Evolutionary conservation across 2,797 vertebrate genomes (phyloP), one percentile per base, ranked within the genome.

Genomic region (Anguilla megastoma): DNA sequence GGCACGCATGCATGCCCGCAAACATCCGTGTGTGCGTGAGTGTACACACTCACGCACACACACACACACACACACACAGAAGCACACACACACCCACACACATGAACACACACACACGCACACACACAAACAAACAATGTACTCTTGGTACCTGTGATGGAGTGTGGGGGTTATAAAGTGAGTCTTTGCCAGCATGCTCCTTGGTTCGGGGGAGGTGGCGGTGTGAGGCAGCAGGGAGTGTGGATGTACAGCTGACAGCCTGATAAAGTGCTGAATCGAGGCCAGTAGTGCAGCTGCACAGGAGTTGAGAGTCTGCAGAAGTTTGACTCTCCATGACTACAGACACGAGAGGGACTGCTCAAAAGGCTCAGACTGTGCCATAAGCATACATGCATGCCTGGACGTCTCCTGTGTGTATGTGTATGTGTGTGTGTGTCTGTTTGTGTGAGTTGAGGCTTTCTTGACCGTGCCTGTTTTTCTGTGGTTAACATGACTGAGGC

Each of bases 221-320:
- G 96, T 97, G 93, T 93, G 95, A 84, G 96, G 96, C 90, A 95
- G 95, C 94, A 93, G 96, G 87, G 96, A 48, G 18, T 76, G 41
- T 52, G 27, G 58, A 27, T 30, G 94, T 84, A 95, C 95, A 10
- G 94, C 94, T 27, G 95, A 95, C 63, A 92, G 96, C 76, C 92
- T 97, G 89, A 97, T 92, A 91, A 95, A 95, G 88, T 95, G 97
- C 92, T 96, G 97, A 89, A 97, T 97, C 76, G 92, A 97, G 93
- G 94, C 95, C 87, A 95, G 91, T 92, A 98, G 96, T 91, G 92
- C 95, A 91, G 95, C 94, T 80, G 95, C 94, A 0, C 94, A 95
- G 87, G 94, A 95, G 83, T 94, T 93, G 94, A 93, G 91, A 95
- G 92, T 48, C 94, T 94, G 86, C 91, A 93, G 89, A 92, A 91